These are phyloP conservation scores for Stegostoma tigrinum DNA, from an alignment of 2,113 vertebrate genomes.

Conservation along the genomic window DNA sequence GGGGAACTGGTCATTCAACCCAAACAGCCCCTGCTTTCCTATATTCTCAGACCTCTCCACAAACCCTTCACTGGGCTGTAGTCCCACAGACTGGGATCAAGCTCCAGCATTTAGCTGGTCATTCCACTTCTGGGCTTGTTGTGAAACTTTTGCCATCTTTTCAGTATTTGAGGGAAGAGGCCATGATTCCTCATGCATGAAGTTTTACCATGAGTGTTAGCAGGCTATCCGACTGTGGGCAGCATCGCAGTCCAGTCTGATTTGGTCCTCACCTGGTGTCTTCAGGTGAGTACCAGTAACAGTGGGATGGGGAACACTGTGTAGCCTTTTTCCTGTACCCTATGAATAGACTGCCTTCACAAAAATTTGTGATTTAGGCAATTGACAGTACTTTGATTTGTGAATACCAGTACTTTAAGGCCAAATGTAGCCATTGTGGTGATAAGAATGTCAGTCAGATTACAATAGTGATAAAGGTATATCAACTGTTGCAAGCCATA, in stretches of 20 bases:
- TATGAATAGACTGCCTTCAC: background rate
- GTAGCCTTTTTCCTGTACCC: background rate
- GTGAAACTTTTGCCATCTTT: background rate
- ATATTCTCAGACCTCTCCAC: background rate
- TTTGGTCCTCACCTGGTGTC: background rate
- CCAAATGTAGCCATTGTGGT: background rate
- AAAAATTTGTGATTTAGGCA: background rate
- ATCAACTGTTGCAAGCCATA: background rate
- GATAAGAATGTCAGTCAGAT: background rate
- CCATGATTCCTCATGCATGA: background rate
- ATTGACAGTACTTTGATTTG: background rate
- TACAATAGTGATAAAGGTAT: background rate
- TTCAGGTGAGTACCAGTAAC: background rate
- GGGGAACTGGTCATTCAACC: too few relatives aligned
- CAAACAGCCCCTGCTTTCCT: too few relatives aligned
- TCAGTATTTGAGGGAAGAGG: background rate
- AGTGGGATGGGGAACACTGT: background rate
- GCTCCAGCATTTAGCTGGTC: background rate
- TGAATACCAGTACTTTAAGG: too few relatives aligned
- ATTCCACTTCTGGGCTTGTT: background rate
- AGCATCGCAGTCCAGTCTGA: background rate
- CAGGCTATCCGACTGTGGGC: background rate
- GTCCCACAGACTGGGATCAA: background rate
- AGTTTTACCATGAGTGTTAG: background rate
- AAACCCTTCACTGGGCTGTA: too few relatives aligned